Percentiles rank a stretch among this genome's conserved stretches.
Evolutionary conservation across 2,888 invertebrate species (phyloP).

Genomic region (Osmoderma eremita): DNA sequence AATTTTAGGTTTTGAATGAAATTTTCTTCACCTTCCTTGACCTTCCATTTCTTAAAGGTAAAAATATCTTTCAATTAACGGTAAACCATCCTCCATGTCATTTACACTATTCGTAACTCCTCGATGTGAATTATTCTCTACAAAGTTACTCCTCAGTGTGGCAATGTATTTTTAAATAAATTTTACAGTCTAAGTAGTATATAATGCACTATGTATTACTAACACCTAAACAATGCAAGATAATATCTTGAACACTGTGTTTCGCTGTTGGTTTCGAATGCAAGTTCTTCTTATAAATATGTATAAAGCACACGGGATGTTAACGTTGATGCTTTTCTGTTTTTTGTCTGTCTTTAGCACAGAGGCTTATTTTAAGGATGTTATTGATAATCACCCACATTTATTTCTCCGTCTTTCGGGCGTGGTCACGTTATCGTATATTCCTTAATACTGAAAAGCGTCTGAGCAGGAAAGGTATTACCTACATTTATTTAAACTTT

Average conservation of each 20-base stretch:
- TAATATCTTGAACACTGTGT: constrained; percentile 7
- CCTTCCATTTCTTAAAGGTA: too few species aligned
- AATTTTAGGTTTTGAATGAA: too few species aligned
- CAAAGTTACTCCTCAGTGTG: too few species aligned
- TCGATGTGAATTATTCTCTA: too few species aligned
- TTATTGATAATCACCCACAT: constrained; percentile 23
- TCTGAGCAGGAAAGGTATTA: constrained; percentile 16
- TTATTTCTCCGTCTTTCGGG: constrained; percentile 13
- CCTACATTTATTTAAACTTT: constrained; percentile 24
- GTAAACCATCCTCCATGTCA: too few species aligned
- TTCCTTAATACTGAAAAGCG: constrained; percentile 5
- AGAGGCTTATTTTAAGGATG: constrained; percentile 18
- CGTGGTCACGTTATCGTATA: background rate
- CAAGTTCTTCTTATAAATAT: constrained; percentile 24
- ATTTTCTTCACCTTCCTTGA: too few species aligned
- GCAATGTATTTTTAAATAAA: too few species aligned
- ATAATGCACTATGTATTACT: too few species aligned
- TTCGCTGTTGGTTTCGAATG: constrained; percentile 2
- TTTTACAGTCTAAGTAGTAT: background rate
- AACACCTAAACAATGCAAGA: background rate
- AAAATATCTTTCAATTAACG: too few species aligned
- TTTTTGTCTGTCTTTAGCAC: constrained; percentile 9
- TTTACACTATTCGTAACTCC: too few species aligned
- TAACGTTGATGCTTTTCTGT: background rate
- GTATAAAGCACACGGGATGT: constrained; percentile 2